Evolutionary conservation across 2,888 invertebrate species (phyloP), one percentile per base, ranked within the genome.

Genomic region (Protonemura montana): DNA sequence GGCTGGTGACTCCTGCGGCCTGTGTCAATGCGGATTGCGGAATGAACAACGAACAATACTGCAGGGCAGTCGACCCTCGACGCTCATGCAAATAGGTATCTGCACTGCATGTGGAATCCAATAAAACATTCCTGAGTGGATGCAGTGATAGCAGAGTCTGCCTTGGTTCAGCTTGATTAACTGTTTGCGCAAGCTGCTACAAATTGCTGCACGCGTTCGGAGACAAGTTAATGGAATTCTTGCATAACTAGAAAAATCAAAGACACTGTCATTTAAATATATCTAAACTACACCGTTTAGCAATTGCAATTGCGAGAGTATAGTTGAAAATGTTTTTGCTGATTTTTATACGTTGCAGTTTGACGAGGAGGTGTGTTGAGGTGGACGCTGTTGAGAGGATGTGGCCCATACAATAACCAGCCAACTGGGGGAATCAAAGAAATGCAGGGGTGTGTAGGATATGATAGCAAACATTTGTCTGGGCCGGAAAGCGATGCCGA

Each of bases 161-260:
- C 5, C 59, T 59, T 7, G 41, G 59, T 7, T 10, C 59, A 13
- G 59, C 59, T 59, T 59, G 59, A 59, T 59, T 59, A 59, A 59
- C 59, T 59, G 59, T 59, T 59, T 59, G 59, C 21, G 59, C 59
- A 59, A 59, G 6, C 1, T 21, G 13, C 59, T 59, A 59, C 59
- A 59, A 59, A 59, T 59, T 59, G 59, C 59, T 21, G 59, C 59
- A 59, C 59, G 59, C 59, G 59, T 21, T 7, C 59, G 59, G 35
- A 59, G 59, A 59, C 59, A 59, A 59, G 59, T 59, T 59, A 59
- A 59, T 59, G 59, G 59, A 59, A 59, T 59, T 59, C 59, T 59
- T 59, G 59, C 59, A 59, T 59, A 59, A 59, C 59, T 59, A 59
- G 59, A 59, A 59, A 59, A 59, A 59, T 59, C 59, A 21, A 21